Evolutionary conservation across 2,888 invertebrate species (phyloP).

Genomic region (Drosophila greeni): DNA sequence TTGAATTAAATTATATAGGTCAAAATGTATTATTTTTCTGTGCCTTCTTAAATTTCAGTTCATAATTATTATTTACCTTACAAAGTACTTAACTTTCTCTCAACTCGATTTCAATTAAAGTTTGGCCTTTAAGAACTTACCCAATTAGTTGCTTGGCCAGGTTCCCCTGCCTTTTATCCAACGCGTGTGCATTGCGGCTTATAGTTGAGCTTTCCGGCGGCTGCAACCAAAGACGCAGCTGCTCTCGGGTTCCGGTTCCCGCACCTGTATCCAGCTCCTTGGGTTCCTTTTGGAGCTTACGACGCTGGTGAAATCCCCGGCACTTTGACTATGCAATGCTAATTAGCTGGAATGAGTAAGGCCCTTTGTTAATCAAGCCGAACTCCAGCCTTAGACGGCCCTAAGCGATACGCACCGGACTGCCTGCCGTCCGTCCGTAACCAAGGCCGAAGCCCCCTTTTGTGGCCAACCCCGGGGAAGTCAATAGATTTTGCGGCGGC

Average conservation of each 20-base stretch:
- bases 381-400: constrained; percentile 1
- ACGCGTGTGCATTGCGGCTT: constrained; percentile 10
- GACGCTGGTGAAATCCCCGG: constrained; percentile 7
- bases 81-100: neutral
- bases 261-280: constrained; percentile 7
- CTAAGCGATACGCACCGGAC: constrained; percentile 5
- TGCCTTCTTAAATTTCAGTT: neutral
- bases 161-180: constrained; percentile 1
- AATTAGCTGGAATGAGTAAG: constrained; percentile 23
- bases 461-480: constrained; percentile 22
- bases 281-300: constrained; percentile 6
- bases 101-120: neutral
- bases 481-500: constrained; percentile 54
- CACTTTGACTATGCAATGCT: constrained; percentile 24
- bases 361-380: constrained; percentile 29
- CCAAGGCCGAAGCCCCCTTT: neutral
- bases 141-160: constrained; percentile 12
- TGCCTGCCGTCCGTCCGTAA: constrained; percentile 3
- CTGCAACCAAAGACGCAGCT: constrained; percentile 8
- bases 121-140: neutral
- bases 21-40: no score
- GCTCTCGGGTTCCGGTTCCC: constrained; percentile 1
- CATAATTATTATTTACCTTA: neutral
- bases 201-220: constrained; percentile 12
- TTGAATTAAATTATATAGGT: neutral